Evolutionary conservation across 64 coral and sea anemone genomes (phyloP), one percentile per base, ranked within the genome.

Genomic region (Stichodactyla mertensii): DNA sequence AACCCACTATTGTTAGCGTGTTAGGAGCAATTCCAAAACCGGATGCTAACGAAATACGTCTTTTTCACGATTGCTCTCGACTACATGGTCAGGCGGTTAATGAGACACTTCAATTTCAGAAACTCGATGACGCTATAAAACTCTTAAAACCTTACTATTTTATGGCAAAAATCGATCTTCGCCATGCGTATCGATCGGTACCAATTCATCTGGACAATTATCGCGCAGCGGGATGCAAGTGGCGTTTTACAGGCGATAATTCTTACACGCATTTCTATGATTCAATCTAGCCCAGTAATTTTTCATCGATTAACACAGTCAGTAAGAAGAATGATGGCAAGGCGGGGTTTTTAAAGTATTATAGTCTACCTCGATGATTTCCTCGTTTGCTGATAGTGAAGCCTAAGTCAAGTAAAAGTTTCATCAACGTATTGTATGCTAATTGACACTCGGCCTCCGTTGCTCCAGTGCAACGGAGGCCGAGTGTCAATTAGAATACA

Each of bases 261-360:
- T 23, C 58, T 31, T 19, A 55, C 36, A 87, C 84, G n/a, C 87
- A 82, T 87, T 87, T 92, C 57, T 45, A 45, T 45, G 36, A 45
- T 45, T 2, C 36, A 87, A 87, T 59, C 71, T 54, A 55, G 18
- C 5, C 90, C 90, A 20, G 78, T 11, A 8, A 92, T 92, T 55
- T 92, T 92, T 70, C 84, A 92, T 71, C 57, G 71, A 53, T 10
- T 92, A 6, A 92, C 85, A 60, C 85, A 92, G 55, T 87, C 90
- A 55, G 86, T 92, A 28, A 54, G 52, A 26, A 6, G 78, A 14
- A 89, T 89, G 80, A 89, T 84, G 88, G 31, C 45, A 20, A 70
- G 62, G 19, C 6, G 80, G 15, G 52, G 81, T 19, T 82, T 64
- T 51, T 11, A 51, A 5, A 56, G 51, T 36, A 55, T 84, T 18